Evolutionary conservation across 2,888 invertebrate species (phyloP).

Genomic region (Chrysodeixis includens): DNA sequence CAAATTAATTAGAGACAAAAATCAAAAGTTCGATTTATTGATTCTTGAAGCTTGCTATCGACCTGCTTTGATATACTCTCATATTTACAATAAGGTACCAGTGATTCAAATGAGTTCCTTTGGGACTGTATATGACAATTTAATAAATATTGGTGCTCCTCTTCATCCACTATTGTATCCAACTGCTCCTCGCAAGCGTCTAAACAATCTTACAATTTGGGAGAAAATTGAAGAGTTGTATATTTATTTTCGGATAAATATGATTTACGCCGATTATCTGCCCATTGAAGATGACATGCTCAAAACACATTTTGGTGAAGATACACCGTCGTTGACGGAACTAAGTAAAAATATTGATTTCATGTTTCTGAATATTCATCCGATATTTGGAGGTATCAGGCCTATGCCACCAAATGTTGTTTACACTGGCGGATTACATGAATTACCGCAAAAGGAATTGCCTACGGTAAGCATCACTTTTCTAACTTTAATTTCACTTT

Average conservation of each 20-base stretch:
- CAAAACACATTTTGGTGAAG: conserved; percentile 29
- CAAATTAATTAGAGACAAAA: conserved; percentile 42
- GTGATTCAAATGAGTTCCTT: conserved; percentile 52
- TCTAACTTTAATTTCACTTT: background rate
- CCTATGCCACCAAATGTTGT: conserved; percentile 76
- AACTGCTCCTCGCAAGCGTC: conserved; percentile 4
- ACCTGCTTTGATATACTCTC: conserved; percentile 39
- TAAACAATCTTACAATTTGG: conserved; percentile 41
- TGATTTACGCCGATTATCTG: background rate
- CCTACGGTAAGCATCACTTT: conserved; percentile 67
- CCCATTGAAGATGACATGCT: conserved; percentile 17
- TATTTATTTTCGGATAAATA: conserved; percentile 9
- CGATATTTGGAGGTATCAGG: conserved; percentile 67
- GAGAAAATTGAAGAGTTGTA: conserved; percentile 48
- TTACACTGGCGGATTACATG: conserved; percentile 77
- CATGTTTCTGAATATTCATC: conserved; percentile 77
- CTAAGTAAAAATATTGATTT: conserved; percentile 66
- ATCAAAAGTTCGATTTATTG: conserved; percentile 52
- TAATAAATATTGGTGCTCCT: conserved; percentile 31
- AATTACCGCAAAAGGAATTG: conserved; percentile 64
- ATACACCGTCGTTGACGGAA: conserved; percentile 50
- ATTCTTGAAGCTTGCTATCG: conserved; percentile 43
- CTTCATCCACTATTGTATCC: conserved; percentile 33
- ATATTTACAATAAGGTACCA: conserved; percentile 58
- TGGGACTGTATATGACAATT: conserved; percentile 11